phyloP scores from a whole-genome alignment of 2,797 vertebrate genomes.

The Pangasius mekongensis region DNA sequence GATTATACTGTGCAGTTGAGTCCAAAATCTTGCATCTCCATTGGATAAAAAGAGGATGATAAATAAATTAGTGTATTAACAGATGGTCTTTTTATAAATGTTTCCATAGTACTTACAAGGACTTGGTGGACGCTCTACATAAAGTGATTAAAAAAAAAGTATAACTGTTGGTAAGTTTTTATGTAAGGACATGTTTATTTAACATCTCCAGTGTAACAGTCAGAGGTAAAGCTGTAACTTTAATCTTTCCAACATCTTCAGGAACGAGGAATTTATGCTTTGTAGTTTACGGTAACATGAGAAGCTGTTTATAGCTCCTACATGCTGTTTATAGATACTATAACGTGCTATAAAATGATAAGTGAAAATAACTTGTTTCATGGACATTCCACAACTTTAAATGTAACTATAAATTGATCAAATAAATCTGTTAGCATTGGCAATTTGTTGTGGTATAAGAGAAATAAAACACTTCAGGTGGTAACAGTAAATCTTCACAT shows the following conservation, averaged over 20 bases:
- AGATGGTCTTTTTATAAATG: neutral
- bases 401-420: neutral
- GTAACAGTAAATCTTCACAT: neutral
- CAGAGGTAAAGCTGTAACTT: neutral
- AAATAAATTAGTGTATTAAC: neutral
- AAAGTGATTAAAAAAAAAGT: neutral
- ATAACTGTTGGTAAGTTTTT: neutral
- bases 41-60: neutral
- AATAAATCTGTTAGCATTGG: neutral
- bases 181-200: neutral
- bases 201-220: neutral
- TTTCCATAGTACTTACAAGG: neutral
- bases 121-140: neutral
- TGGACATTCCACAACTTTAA: neutral
- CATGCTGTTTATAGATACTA: neutral
- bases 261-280: neutral
- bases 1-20: neutral
- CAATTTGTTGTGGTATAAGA: neutral
- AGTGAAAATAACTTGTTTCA: neutral
- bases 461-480: neutral
- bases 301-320: neutral
- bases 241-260: neutral
- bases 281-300: neutral
- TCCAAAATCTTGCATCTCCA: neutral
- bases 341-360: neutral